These are phyloP conservation scores for Anguilla rostrata DNA, from an alignment of 2,113 vertebrate species.

Conservation along the genomic window DNA sequence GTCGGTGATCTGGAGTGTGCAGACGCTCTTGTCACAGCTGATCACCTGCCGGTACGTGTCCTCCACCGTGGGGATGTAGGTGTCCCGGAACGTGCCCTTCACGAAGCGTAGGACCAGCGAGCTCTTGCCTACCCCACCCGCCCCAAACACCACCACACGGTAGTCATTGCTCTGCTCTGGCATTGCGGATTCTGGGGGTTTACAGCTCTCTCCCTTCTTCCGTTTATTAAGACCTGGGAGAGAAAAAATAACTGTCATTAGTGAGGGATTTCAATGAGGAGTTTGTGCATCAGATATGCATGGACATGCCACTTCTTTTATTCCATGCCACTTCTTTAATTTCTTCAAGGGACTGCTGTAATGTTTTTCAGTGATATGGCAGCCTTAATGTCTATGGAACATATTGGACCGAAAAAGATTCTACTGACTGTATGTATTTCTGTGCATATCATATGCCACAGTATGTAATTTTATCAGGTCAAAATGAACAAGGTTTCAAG, in stretches of 20 bases:
- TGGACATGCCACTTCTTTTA: neutral
- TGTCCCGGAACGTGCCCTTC: conserved; percentile 85
- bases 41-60: conserved; percentile 89
- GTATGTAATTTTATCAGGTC: too few relatives aligned
- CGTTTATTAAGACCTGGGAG: conserved; percentile 41
- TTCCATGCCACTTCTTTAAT: neutral
- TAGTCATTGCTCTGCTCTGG: conserved; percentile 87
- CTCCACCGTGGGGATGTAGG: conserved; percentile 86
- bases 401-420: neutral
- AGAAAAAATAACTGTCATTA: conserved; percentile 9
- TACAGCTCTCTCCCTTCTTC: conserved; percentile 4
- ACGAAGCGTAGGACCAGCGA: conserved; percentile 85
- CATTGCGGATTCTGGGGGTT: conserved; percentile 64
- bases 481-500: neutral
- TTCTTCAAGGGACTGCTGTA: neutral
- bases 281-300: conserved; percentile 2
- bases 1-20: conserved; percentile 87
- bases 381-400: neutral
- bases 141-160: conserved; percentile 84
- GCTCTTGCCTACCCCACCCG: conserved; percentile 85
- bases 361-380: neutral
- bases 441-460: too few relatives aligned
- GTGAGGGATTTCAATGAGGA: neutral
- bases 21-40: conserved; percentile 89
- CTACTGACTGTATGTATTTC: too few relatives aligned